phyloP scores from a whole-genome alignment of 2,113 vertebrate species.

The Alaudala cheleensis region DNA sequence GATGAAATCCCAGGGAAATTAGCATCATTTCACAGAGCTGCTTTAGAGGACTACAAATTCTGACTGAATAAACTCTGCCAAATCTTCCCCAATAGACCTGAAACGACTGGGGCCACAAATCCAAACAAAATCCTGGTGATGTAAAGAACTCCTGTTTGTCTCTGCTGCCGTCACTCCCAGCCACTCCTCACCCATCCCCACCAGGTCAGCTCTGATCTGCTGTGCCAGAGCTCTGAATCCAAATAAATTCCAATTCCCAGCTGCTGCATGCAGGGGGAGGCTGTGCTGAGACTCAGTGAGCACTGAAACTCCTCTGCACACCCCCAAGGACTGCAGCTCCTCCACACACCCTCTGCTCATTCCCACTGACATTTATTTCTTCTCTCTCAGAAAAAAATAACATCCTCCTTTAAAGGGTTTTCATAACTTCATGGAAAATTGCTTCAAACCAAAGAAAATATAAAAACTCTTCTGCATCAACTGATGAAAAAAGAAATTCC shows the following conservation, averaged over 20 bases:
- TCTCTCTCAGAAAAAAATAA: background rate
- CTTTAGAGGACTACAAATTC: background rate
- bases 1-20: constrained; percentile 20
- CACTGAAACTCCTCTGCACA: background rate
- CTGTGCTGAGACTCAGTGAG: background rate
- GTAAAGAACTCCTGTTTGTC: background rate
- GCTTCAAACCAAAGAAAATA: background rate
- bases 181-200: background rate
- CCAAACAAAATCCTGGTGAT: background rate
- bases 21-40: background rate
- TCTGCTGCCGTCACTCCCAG: background rate
- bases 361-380: background rate
- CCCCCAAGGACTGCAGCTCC: background rate
- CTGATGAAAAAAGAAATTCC: background rate
- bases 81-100: background rate
- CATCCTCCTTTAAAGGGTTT: background rate
- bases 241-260: no score
- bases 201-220: background rate
- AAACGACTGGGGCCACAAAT: background rate
- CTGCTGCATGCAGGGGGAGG: background rate
- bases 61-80: background rate
- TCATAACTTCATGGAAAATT: background rate
- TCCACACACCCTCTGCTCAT: background rate
- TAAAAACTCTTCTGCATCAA: background rate
- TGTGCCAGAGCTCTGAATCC: background rate